phyloP scores from a whole-genome alignment of 2,113 vertebrate genomes.

The Ornithorhynchus anatinus region DNA sequence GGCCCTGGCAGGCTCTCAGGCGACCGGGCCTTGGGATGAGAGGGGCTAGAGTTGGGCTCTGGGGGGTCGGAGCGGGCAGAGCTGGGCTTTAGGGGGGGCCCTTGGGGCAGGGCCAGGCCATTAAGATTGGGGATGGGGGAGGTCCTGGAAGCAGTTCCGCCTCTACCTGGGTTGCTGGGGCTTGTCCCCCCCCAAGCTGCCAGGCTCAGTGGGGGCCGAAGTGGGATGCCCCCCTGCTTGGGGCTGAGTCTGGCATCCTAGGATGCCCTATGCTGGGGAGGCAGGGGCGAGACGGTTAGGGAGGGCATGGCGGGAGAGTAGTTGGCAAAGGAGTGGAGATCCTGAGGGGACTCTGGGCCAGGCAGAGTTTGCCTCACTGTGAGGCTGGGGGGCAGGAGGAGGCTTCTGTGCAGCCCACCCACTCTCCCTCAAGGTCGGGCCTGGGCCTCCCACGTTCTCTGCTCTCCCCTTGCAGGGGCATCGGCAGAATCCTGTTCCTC shows the following conservation, averaged over 20 bases:
- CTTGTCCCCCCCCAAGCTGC: not conserved
- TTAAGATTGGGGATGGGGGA: not conserved
- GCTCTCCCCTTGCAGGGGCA: not conserved
- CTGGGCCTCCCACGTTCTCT: not conserved
- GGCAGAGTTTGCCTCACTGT: not conserved
- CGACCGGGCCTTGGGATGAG: not conserved
- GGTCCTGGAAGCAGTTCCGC: not conserved
- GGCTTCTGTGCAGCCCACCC: not conserved
- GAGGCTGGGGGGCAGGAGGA: too few relatives aligned
- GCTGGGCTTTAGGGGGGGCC: accelerated
- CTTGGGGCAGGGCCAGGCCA: not conserved
- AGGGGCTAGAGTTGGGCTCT: not conserved
- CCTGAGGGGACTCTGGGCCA: not conserved
- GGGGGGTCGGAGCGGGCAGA: not conserved
- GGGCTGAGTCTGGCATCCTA: not conserved
- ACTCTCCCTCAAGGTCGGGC: not conserved
- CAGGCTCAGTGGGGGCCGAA: not conserved
- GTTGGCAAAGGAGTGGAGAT: too few relatives aligned
- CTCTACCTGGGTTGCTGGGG: accelerated
- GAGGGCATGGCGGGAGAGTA: not conserved
- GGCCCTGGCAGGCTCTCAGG: not conserved
- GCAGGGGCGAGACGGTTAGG: not conserved
- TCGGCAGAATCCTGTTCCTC: not conserved
- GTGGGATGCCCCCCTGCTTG: not conserved
- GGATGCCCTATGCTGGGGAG: too few relatives aligned